Conservation (phyloP, 2,888 invertebrate genomes). For the Xestia ashworthii region DNA sequence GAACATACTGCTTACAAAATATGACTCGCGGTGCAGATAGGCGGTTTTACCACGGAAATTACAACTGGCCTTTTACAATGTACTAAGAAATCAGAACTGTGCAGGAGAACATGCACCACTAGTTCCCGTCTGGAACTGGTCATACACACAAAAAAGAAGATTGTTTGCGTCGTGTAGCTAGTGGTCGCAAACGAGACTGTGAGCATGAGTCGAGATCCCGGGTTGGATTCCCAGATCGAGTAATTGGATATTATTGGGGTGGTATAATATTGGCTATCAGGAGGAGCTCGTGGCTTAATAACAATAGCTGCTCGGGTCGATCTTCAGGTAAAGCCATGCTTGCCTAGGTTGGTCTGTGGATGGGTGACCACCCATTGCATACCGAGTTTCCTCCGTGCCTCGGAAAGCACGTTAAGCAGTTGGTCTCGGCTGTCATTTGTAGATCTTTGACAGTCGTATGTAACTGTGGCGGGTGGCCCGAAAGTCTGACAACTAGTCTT, state of each 20-base stretch:
- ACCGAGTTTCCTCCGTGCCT: too few species aligned
- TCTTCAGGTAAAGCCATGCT: too few species aligned
- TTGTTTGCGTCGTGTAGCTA: not conserved
- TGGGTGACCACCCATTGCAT: too few species aligned
- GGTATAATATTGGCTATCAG: not conserved
- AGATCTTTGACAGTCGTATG: too few species aligned
- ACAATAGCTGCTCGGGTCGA: too few species aligned
- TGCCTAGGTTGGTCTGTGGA: too few species aligned
- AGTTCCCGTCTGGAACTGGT: not conserved
- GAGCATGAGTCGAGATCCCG: not conserved
- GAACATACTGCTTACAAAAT: too few species aligned
- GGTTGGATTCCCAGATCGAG: not conserved
- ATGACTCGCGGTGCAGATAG: not conserved
- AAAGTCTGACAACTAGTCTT: too few species aligned
- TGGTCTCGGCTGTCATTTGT: too few species aligned
- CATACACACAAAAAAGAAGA: not conserved
- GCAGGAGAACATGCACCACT: not conserved
- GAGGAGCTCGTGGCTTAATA: not conserved
- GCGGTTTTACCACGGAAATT: constrained; percentile 19
- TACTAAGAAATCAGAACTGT: constrained; percentile 7
- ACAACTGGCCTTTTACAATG: constrained; percentile 2
- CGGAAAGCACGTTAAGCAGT: too few species aligned
- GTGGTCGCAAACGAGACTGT: not conserved
- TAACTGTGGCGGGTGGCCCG: too few species aligned
- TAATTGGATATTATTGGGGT: not conserved